Base-by-base conservation (phyloP, 1,140 invertebrate species). In the Drosophila rufa region DNA sequence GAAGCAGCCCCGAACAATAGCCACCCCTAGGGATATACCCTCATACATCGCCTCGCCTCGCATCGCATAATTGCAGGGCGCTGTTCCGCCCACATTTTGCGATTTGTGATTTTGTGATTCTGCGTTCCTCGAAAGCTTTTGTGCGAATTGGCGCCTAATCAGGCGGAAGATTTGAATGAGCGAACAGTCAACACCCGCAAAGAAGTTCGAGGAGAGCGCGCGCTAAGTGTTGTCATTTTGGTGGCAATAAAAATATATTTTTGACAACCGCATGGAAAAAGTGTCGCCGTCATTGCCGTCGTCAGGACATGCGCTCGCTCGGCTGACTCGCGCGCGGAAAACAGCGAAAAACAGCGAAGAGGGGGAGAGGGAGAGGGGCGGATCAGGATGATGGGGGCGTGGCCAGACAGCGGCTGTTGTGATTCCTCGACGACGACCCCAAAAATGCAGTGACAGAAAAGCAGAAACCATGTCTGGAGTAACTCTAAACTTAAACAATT, bases 81-180 rank as follows among this genome's bases (percentile, higher is more conserved):
- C 57, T 45, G 82, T 70, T 45, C 76, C 86, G 86, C 86, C 86
- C 86, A 91, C 71, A 78, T 78, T 75, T 43, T 58, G 45, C 48
- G 47, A 47, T 56, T 56, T 56, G 19, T 33, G 53, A 56, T 56
- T 56, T 40, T 56, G 53, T 19, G 53, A 56, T 56, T 56, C 25
- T 56, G 53, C 53, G 36, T 56, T 56, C 53, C 15, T 48, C 58
- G 43, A 73, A 60, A 74, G 70, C 70, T 80, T 81, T 80, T 84
- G 66, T 90, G 78, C 85, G 79, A 89, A 89, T 90, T 90, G 90
- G 82, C 90, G 85, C 80, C 90, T 91, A 91, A 91, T 91, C 90
- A 91, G 80, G 90, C 75, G 90, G 90, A 91, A 91, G 90, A 91
- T 92, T 92, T 91, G 85, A 91, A 91, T 92, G 85, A 83, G 53